Conservation (phyloP, 2,888 invertebrate genomes). For the Ectemnius lituratus region DNA sequence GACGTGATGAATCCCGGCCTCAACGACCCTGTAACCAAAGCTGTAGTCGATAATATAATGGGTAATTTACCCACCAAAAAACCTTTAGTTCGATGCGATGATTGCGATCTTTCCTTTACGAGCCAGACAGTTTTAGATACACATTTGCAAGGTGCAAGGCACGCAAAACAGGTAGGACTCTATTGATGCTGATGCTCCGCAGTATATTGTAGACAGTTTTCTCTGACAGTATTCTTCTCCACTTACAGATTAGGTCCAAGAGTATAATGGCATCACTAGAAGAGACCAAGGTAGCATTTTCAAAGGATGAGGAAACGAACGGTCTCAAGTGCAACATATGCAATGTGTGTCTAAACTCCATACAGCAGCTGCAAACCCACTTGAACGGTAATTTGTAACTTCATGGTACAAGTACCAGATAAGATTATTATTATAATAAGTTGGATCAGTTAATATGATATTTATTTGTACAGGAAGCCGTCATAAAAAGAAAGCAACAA, state of each 20-base stretch:
- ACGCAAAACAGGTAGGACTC: conserved; percentile 72
- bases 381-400: conserved; percentile 68
- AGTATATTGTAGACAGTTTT: neutral
- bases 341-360: conserved; percentile 78
- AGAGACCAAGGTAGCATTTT: conserved; percentile 73
- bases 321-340: conserved; percentile 78
- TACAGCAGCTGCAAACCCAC: conserved; percentile 78
- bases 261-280: conserved; percentile 74
- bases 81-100: conserved; percentile 76
- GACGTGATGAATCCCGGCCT: conserved; percentile 59
- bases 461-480: conserved; percentile 69
- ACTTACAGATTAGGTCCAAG: conserved; percentile 71
- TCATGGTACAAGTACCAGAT: neutral
- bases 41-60: conserved; percentile 78
- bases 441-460: conserved; percentile 8
- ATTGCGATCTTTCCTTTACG: conserved; percentile 78
- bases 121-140: conserved; percentile 78
- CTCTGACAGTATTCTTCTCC: neutral
- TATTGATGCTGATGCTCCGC: neutral
- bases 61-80: conserved; percentile 78
- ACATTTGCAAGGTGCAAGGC: conserved; percentile 76
- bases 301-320: conserved; percentile 74
- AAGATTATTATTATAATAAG: neutral
- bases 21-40: conserved; percentile 78
- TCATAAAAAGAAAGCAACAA: conserved; percentile 74